A percentile compares a stretch with the other conserved stretches of the same genome.
phyloP scores from a whole-genome alignment of 2,113 vertebrate genomes.

The Apaloderma vittatum region DNA sequence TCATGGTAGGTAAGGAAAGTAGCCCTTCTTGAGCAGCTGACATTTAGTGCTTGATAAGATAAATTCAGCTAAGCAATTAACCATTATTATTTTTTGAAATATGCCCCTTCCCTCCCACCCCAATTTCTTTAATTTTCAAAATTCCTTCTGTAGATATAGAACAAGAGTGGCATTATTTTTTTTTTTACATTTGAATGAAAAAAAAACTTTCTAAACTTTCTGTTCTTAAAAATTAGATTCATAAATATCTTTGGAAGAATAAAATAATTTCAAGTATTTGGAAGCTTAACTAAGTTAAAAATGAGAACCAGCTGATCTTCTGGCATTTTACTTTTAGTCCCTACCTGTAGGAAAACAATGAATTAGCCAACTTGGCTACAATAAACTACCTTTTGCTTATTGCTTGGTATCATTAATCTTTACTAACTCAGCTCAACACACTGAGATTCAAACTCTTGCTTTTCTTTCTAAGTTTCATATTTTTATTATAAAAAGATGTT shows the following conservation, averaged over 20 bases:
- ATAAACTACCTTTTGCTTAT: constrained; percentile 20
- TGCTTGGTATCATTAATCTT: constrained; percentile 33
- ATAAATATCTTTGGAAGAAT: background rate
- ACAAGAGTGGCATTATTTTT: background rate
- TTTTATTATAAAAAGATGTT: background rate
- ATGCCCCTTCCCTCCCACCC: no score
- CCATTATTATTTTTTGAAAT: background rate
- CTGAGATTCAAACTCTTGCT: background rate
- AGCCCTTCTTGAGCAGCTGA: background rate
- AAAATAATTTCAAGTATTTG: background rate
- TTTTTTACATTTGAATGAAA: background rate
- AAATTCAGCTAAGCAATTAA: background rate
- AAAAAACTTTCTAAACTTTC: background rate
- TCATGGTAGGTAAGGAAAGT: background rate
- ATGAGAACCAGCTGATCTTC: background rate
- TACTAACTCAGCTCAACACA: constrained; percentile 1
- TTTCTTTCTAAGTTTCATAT: background rate
- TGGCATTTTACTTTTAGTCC: background rate
- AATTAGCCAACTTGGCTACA: background rate
- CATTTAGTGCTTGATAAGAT: background rate
- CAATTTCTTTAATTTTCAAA: background rate
- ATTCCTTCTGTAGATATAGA: background rate
- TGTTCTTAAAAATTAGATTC: background rate
- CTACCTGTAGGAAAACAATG: background rate
- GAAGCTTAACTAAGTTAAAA: background rate